Conservation (phyloP, 2,888 invertebrate genomes). For the Cybosia mesomella region DNA sequence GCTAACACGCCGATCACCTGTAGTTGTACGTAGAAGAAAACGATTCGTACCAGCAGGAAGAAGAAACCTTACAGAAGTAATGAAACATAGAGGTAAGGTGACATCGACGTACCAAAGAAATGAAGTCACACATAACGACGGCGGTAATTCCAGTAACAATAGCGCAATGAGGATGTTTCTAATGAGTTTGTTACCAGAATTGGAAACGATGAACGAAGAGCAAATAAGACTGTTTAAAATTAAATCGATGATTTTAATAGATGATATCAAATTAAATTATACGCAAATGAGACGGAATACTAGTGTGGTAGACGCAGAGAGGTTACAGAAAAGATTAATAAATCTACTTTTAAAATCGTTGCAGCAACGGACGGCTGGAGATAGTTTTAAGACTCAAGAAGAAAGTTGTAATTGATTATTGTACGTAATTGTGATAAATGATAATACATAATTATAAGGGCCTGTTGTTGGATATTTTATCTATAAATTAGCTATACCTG, state of each 20-base stretch:
- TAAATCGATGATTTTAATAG: slow-evolving; percentile 56
- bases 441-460: not conserved
- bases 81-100: slow-evolving; percentile 19
- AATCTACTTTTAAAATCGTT: slow-evolving; percentile 55
- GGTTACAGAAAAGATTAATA: slow-evolving; percentile 54
- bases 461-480: not conserved
- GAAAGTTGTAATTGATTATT: too few species aligned
- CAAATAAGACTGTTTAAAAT: slow-evolving; percentile 60
- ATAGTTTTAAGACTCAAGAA: not conserved
- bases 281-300: slow-evolving; percentile 27
- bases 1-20: slow-evolving; percentile 20
- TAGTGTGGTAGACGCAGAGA: slow-evolving; percentile 26
- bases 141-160: not conserved
- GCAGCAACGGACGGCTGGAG: slow-evolving; percentile 2
- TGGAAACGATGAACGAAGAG: slow-evolving; percentile 58
- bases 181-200: slow-evolving; percentile 57
- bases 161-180: slow-evolving; percentile 52
- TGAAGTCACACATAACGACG: slow-evolving; percentile 9
- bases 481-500: too few species aligned
- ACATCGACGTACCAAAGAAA: slow-evolving; percentile 14
- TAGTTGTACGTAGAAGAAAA: slow-evolving; percentile 32
- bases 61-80: slow-evolving; percentile 23
- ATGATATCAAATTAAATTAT: slow-evolving; percentile 52
- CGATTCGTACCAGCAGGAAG: slow-evolving; percentile 32
- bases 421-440: not conserved